phyloP scores from a whole-genome alignment of 2,797 vertebrate species.

The Pipistrellus nathusii region DNA sequence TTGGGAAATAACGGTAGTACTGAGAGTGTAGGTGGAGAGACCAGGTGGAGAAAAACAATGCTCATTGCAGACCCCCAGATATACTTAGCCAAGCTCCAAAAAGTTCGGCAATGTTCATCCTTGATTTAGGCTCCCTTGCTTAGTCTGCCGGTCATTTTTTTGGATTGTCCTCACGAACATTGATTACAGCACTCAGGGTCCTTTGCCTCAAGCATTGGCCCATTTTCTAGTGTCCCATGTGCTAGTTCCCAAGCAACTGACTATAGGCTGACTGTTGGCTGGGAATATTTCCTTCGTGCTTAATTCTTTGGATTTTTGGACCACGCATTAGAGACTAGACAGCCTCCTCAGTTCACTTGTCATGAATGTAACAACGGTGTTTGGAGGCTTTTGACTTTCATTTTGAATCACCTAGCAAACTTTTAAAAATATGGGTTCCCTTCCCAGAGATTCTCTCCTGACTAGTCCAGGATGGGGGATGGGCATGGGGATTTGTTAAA shows the following conservation, averaged over 20 bases:
- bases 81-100: background rate
- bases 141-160: background rate
- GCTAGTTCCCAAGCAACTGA: background rate
- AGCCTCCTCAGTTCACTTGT: background rate
- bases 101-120: background rate
- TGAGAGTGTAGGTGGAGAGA: background rate
- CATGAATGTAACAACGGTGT: background rate
- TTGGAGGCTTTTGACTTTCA: background rate
- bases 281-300: background rate
- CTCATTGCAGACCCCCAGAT: background rate
- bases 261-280: background rate
- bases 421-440: background rate
- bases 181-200: background rate
- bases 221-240: background rate
- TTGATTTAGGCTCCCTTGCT: background rate
- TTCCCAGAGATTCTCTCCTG: background rate
- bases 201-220: background rate
- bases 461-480: background rate
- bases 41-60: too few species aligned
- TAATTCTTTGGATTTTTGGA: background rate
- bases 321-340: background rate
- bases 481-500: background rate
- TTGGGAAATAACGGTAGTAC: background rate
- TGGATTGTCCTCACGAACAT: background rate
- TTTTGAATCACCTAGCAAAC: conserved; percentile 7